Evolutionary conservation across 2,113 vertebrate genomes (phyloP), one percentile per base, ranked within the genome.

Genomic region (Camelus dromedarius): DNA sequence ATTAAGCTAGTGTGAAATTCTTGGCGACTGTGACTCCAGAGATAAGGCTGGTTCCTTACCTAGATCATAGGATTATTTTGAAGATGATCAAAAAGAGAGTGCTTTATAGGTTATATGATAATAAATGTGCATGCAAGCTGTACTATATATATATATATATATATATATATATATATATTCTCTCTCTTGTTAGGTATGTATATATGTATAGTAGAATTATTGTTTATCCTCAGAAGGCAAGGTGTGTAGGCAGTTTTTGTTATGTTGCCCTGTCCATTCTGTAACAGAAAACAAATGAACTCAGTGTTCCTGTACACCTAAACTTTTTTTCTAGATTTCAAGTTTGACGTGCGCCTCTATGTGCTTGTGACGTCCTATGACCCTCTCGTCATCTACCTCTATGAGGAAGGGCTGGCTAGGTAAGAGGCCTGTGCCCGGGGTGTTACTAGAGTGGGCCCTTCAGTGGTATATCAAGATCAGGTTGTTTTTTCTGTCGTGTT

Each of bases 311-410:
- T 95, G 32, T 90, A 69, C 86, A 67, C 64, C 26, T 52, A 42
- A 67, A 89, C 60, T 76, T 97, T 96, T 97, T 48, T 98, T 96
- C 91, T 80, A 99, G 99, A 99, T 96, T 99, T 99, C 98, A 99
- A 99, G 98, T 99, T 99, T 2, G 99, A 99, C 20, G 98, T 99
- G 79, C 99, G 99, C 30, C 98, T 99, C 66, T 99, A 99, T 56
- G 99, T 99, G 95, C 98, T 99, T 75, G 99, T 99, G 88, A 99
- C 99, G 1, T 99, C 99, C 50, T 99, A 99, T 50, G 99, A 99
- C 85, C 99, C 99, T 0, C 98, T 99, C 56, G 98, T 99, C 87
- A 98, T 99, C 96, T 99, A 99, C 89, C 99, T 99, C 86, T 99
- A 99, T 16, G 99, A 99, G 98, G 99, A 99, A 98, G 99, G 99